Percentiles rank a stretch among this genome's conserved stretches.
Evolutionary conservation across 2,888 invertebrate species (phyloP).

Genomic region (Dorcus hopei): DNA sequence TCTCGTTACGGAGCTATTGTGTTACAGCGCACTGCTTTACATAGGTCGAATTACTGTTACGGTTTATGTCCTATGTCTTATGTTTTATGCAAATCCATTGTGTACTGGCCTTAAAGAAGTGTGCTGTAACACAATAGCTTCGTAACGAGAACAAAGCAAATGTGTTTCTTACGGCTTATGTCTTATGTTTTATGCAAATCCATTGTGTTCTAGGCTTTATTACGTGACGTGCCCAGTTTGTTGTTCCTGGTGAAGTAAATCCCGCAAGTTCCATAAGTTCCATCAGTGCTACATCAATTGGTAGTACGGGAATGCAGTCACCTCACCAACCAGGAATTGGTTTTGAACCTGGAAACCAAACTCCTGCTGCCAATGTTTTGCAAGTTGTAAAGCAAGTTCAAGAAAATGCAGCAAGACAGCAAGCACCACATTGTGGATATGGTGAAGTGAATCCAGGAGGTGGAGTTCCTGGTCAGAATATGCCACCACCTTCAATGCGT

Average conservation of each 20-base stretch:
- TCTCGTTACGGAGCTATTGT: no score
- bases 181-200: no score
- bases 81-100: no score
- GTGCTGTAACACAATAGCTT: no score
- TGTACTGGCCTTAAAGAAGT: no score
- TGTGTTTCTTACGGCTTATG: no score
- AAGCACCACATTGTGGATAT: slow-evolving; percentile 68
- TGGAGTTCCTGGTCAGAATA: slow-evolving; percentile 51
- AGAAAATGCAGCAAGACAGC: slow-evolving; percentile 88
- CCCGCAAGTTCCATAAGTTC: slow-evolving; percentile 49
- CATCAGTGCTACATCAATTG: slow-evolving; percentile 52
- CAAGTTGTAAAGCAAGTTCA: slow-evolving; percentile 70
- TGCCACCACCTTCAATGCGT: slow-evolving; percentile 60
- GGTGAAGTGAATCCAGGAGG: slow-evolving; percentile 68
- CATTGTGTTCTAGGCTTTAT: no score
- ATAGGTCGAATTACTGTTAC: no score
- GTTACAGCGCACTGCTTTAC: no score
- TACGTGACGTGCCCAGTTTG: slow-evolving; percentile 48
- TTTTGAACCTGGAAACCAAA: slow-evolving; percentile 63
- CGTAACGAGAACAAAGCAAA: no score
- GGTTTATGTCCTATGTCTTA: no score
- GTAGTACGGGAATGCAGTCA: slow-evolving; percentile 50
- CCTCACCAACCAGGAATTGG: slow-evolving; percentile 47
- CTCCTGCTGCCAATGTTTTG: slow-evolving; percentile 76
- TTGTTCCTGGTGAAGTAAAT: slow-evolving; percentile 55